These are phyloP conservation scores for Crematogaster levior DNA, from an alignment of 2,888 invertebrate species.

Conservation along the genomic window DNA sequence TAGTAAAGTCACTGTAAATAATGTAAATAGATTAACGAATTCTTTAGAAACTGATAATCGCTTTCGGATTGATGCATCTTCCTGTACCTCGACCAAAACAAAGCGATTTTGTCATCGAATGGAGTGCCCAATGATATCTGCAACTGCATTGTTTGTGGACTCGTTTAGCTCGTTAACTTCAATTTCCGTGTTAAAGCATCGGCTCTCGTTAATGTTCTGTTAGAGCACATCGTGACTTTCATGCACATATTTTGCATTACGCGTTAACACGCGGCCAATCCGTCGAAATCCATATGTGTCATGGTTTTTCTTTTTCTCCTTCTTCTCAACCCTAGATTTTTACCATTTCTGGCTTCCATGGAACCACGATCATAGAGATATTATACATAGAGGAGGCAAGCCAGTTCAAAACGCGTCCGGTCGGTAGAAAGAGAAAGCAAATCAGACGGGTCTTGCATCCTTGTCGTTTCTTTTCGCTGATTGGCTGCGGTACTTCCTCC, in stretches of 20 bases:
- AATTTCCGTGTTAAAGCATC: not conserved
- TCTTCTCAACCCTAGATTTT: too few species aligned
- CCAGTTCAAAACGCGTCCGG: too few species aligned
- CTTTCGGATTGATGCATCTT: not conserved
- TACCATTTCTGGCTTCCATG: too few species aligned
- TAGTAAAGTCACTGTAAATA: not conserved
- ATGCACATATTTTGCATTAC: not conserved
- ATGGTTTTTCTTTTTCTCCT: too few species aligned
- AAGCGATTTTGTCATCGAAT: slow-evolving; percentile 65
- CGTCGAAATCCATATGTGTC: not conserved
- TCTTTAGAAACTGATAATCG: not conserved
- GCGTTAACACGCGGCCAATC: not conserved
- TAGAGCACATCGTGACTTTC: not conserved
- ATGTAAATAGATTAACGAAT: not conserved
- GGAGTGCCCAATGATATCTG: slow-evolving; percentile 58
- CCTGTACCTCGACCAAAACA: slow-evolving; percentile 68
- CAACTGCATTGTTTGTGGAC: slow-evolving; percentile 61
- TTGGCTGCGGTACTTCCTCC: too few species aligned
- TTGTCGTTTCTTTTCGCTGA: too few species aligned
- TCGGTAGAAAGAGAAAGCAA: too few species aligned
- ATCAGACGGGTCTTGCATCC: too few species aligned
- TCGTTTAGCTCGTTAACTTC: not conserved
- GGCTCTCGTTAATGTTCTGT: not conserved
- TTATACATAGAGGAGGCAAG: too few species aligned
- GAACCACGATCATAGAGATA: too few species aligned